Percentiles rank a stretch among this genome's conserved stretches.
These are phyloP conservation scores for Epizoanthus illoricatus DNA, from an alignment of 92 coral and sea anemone species.

Conservation along the genomic window DNA sequence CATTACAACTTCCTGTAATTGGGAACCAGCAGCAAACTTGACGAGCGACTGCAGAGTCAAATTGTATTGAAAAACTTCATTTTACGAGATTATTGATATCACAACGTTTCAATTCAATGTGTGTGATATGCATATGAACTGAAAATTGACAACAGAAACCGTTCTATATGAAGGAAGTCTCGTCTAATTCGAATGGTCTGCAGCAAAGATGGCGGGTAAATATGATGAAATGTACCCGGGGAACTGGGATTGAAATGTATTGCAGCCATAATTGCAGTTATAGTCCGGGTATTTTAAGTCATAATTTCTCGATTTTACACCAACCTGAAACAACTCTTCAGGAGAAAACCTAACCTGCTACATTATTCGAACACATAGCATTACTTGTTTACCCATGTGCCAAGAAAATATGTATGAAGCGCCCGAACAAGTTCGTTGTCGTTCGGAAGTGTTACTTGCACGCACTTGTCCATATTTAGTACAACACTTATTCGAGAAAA, in stretches of 20 bases:
- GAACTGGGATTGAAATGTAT: conserved; percentile 1
- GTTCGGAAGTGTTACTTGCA: neutral
- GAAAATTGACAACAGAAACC: neutral
- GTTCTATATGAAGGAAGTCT: neutral
- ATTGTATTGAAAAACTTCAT: too few relatives aligned
- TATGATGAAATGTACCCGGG: conserved; percentile 21
- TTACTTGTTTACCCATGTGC: conserved; percentile 3
- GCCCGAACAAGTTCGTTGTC: conserved; percentile 8
- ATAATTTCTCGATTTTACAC: neutral
- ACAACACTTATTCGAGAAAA: neutral
- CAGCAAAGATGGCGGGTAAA: neutral
- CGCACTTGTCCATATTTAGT: neutral
- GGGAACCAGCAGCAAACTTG: too few relatives aligned
- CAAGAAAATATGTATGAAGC: neutral
- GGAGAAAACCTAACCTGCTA: neutral
- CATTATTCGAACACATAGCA: neutral
- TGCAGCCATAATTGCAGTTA: neutral
- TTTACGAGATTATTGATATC: too few relatives aligned
- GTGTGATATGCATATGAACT: too few relatives aligned
- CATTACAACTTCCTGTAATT: too few relatives aligned
- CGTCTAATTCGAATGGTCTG: neutral
- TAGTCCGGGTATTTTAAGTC: neutral
- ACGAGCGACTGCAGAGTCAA: too few relatives aligned
- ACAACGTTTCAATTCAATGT: too few relatives aligned
- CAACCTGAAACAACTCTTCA: neutral